Conservation (phyloP, 2,113 vertebrate species). For the Antechinus stuartii region DNA sequence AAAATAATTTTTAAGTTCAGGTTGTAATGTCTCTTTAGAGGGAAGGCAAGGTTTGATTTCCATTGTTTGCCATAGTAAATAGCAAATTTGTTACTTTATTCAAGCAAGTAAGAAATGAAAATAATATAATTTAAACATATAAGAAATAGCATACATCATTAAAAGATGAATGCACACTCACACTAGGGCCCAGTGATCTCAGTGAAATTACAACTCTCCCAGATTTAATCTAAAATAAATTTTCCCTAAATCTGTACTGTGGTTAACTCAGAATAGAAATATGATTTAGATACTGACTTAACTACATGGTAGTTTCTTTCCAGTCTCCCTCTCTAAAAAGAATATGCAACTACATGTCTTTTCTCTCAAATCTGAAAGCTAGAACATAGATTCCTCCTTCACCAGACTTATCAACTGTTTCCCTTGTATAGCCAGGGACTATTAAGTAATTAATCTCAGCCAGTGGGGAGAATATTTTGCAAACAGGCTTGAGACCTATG, state of each 20-base stretch:
- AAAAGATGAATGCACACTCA: background rate
- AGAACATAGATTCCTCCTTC: background rate
- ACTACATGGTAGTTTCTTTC: background rate
- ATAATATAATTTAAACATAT: background rate
- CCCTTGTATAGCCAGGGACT: too few relatives aligned
- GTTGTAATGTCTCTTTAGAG: background rate
- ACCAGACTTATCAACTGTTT: background rate
- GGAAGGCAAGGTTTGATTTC: background rate
- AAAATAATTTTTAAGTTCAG: background rate
- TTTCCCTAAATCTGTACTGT: background rate
- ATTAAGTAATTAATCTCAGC: background rate
- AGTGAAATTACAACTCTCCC: background rate
- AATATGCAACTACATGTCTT: background rate
- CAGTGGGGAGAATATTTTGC: background rate
- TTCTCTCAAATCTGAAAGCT: background rate
- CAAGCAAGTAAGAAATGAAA: background rate
- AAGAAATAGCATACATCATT: background rate
- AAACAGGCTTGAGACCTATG: background rate
- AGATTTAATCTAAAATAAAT: background rate
- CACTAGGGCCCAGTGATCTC: background rate
- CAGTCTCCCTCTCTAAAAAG: background rate
- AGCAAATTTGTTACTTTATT: background rate
- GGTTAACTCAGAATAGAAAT: background rate
- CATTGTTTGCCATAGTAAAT: background rate
- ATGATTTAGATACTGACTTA: background rate